These are phyloP conservation scores for Agrochola lota DNA, from an alignment of 2,888 invertebrate species.

Conservation along the genomic window DNA sequence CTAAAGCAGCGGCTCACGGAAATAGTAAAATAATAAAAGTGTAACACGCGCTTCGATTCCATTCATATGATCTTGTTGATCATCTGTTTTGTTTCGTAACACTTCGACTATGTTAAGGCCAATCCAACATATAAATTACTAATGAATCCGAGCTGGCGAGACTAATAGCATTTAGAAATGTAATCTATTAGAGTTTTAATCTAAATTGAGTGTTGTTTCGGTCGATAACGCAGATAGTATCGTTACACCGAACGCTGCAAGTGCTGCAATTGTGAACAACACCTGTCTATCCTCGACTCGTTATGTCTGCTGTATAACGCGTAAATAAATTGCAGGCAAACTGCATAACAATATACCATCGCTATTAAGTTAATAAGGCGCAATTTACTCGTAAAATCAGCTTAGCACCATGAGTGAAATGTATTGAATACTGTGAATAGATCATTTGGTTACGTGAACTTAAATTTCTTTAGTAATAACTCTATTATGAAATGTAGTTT, in stretches of 20 bases:
- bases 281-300: conserved; percentile 60
- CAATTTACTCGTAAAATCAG: conserved; percentile 54
- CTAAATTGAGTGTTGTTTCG: conserved; percentile 79
- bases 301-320: conserved; percentile 71
- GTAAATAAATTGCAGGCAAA: conserved; percentile 61
- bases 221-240: conserved; percentile 85
- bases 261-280: conserved; percentile 68
- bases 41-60: conserved; percentile 70
- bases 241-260: conserved; percentile 66
- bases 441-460: conserved; percentile 28
- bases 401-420: conserved; percentile 49
- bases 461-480: conserved; percentile 22
- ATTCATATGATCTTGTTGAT: conserved; percentile 76
- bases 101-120: conserved; percentile 75
- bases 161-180: conserved; percentile 79
- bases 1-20: conserved; percentile 28
- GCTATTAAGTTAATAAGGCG: conserved; percentile 53
- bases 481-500: conserved; percentile 77
- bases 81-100: conserved; percentile 74
- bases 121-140: conserved; percentile 70
- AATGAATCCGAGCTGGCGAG: conserved; percentile 77
- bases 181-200: conserved; percentile 70
- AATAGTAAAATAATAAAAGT: conserved; percentile 44
- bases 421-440: conserved; percentile 49
- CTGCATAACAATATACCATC: conserved; percentile 62